Percentiles rank a stretch among this genome's conserved stretches.
phyloP scores from a whole-genome alignment of 2,113 vertebrate species.

The Rhinoptilus africanus region DNA sequence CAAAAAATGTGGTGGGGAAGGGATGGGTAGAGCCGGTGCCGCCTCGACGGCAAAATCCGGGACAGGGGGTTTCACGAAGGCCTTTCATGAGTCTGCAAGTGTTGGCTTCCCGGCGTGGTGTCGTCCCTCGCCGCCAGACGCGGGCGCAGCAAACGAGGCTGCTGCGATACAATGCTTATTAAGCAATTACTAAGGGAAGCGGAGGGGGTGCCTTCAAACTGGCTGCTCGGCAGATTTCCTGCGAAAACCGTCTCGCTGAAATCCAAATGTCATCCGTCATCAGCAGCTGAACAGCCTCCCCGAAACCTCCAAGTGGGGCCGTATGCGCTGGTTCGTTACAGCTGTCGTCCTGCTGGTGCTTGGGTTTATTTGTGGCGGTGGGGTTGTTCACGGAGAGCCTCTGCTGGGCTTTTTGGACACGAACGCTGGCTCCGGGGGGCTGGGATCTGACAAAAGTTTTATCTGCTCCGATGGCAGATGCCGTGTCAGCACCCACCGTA shows the following conservation, averaged over 20 bases:
- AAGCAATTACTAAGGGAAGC: constrained; percentile 14
- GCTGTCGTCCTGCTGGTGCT: constrained; percentile 42
- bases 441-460: neutral
- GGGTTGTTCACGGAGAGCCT: constrained; percentile 1
- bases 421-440: fast-evolving
- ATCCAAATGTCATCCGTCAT: constrained; percentile 61
- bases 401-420: neutral
- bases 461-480: neutral
- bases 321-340: constrained; percentile 43
- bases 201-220: constrained; percentile 17
- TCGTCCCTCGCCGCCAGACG: neutral
- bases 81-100: neutral
- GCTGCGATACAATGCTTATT: neutral
- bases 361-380: constrained; percentile 32
- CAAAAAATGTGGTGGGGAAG: fast-evolving
- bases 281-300: constrained; percentile 36
- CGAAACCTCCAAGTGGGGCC: constrained; percentile 46
- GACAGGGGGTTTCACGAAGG: neutral
- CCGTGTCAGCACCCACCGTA: neutral
- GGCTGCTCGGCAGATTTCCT: constrained; percentile 44
- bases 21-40: neutral
- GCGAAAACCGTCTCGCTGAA: constrained; percentile 2
- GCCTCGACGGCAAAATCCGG: fast-evolving
- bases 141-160: neutral
- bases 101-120: fast-evolving